Evolutionary conservation across 2,888 invertebrate genomes (phyloP).

Genomic region (Lacanobia wlatinum): DNA sequence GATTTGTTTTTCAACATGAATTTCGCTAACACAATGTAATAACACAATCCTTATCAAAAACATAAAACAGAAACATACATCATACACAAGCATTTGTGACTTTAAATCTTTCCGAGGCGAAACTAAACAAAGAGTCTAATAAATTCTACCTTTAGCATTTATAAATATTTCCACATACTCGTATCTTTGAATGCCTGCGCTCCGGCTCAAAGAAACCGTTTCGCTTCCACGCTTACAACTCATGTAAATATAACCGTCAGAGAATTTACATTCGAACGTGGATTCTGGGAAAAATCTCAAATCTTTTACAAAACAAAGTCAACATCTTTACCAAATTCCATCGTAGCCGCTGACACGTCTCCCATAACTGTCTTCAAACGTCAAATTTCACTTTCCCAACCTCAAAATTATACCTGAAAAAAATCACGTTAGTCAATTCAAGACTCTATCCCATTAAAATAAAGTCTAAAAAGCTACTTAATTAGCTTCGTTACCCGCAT

Average conservation of each 20-base stretch:
- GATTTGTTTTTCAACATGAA: background rate
- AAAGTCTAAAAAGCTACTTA: conserved; percentile 43
- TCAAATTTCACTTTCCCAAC: conserved; percentile 65
- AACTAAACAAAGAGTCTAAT: conserved; percentile 46
- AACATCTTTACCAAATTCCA: conserved; percentile 56
- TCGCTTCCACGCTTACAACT: conserved; percentile 46
- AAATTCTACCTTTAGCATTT: conserved; percentile 61
- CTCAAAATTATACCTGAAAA: conserved; percentile 15
- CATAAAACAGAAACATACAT: background rate
- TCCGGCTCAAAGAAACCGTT: conserved; percentile 48
- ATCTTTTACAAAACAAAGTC: conserved; percentile 47
- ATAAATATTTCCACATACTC: conserved; percentile 52
- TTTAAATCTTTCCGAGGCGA: conserved; percentile 26
- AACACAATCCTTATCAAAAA: background rate
- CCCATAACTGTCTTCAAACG: conserved; percentile 71
- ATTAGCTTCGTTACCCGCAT: conserved; percentile 52
- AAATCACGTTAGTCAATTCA: conserved; percentile 29
- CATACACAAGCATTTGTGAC: conserved; percentile 20
- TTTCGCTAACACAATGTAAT: background rate
- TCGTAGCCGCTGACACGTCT: conserved; percentile 63
- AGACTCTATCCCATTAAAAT: conserved; percentile 48
- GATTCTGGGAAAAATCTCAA: conserved; percentile 46
- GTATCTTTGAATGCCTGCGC: conserved; percentile 35
- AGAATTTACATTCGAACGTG: conserved; percentile 48
- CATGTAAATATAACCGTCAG: conserved; percentile 48